phyloP scores from a whole-genome alignment of 2,888 invertebrate species.

The Pammene aurita region DNA sequence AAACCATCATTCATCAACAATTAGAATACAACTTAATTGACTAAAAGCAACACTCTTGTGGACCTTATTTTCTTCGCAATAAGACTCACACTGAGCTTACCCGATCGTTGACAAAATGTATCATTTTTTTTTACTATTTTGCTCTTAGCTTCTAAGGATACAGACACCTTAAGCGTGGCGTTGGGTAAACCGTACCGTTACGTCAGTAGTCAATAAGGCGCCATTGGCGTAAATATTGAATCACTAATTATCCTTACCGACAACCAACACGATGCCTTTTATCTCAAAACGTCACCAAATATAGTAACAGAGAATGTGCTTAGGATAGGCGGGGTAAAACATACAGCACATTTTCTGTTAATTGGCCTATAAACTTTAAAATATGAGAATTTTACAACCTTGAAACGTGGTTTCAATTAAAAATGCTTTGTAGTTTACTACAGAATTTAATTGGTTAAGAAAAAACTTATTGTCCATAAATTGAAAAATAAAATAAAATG shows the following conservation, averaged over 20 bases:
- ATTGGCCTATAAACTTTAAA: not conserved
- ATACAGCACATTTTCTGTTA: conserved; percentile 23
- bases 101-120: no score
- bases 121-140: no score
- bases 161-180: no score
- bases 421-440: not conserved
- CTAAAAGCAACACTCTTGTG: no score
- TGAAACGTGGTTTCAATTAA: not conserved
- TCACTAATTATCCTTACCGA: not conserved
- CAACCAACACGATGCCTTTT: not conserved
- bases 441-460: not conserved
- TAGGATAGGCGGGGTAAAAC: conserved; percentile 14
- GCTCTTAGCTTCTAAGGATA: no score
- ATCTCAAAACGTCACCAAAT: not conserved
- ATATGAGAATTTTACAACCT: not conserved
- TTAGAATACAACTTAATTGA: not conserved
- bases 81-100: no score
- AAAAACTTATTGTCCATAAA: not conserved
- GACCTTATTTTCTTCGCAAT: no score
- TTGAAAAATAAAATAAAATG: not conserved
- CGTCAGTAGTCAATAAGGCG: no score
- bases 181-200: no score
- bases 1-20: not conserved
- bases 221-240: no score
- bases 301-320: conserved; percentile 26